phyloP scores from a whole-genome alignment of 1,140 invertebrate genomes.

The Hypsibius dujardini region DNA sequence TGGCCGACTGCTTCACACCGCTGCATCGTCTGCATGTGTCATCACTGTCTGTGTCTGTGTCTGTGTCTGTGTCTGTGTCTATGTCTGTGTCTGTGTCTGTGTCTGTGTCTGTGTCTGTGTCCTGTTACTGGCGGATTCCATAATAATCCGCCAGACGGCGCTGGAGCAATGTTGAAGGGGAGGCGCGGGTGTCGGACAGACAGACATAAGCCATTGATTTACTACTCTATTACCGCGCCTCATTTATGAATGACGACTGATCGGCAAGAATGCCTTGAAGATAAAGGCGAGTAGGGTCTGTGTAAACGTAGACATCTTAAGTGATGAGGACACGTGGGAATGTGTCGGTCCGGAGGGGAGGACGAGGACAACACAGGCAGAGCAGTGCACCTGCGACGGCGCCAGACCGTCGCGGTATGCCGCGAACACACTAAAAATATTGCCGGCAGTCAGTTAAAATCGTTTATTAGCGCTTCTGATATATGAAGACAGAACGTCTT shows the following conservation, averaged over 20 bases:
- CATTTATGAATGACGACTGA: neutral
- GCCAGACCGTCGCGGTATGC: neutral
- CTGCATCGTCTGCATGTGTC: neutral
- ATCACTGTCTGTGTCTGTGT: neutral
- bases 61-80: neutral
- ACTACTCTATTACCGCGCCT: neutral
- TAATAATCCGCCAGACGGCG: neutral
- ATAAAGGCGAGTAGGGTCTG: neutral
- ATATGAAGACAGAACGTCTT: too few relatives aligned
- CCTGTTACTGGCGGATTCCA: neutral
- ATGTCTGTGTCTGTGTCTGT: neutral
- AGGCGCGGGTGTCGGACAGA: neutral
- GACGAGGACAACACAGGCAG: too few relatives aligned
- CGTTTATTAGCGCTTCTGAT: neutral
- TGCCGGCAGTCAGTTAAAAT: neutral
- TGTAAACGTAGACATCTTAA: conserved; percentile 15
- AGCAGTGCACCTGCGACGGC: neutral
- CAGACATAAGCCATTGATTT: neutral
- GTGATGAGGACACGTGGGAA: conserved; percentile 6
- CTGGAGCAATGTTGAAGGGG: neutral
- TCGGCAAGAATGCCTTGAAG: neutral
- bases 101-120: neutral
- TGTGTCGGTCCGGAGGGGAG: neutral
- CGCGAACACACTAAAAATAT: neutral
- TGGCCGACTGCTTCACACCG: neutral